These are phyloP conservation scores for Toxotes chatareus DNA, from an alignment of 2,113 vertebrate genomes.

Conservation along the genomic window DNA sequence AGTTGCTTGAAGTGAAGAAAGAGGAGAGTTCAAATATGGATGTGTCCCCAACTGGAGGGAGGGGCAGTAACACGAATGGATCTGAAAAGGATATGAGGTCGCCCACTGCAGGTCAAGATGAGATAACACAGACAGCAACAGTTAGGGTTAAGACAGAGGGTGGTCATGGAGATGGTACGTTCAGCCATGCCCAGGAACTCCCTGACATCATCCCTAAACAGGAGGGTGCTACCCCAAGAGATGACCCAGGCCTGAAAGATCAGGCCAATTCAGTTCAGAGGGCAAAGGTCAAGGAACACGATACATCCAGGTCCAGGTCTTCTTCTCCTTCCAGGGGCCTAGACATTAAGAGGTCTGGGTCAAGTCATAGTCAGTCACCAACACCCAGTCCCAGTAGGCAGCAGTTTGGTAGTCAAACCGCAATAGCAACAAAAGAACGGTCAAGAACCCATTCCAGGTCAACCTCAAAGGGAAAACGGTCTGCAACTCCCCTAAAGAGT, in stretches of 20 bases:
- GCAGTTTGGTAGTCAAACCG: constrained; percentile 34
- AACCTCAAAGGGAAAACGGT: constrained; percentile 61
- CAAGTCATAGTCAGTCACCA: constrained; percentile 73
- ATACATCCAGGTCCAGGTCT: constrained; percentile 76
- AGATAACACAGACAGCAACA: constrained; percentile 39
- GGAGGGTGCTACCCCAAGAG: constrained; percentile 76
- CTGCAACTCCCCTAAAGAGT: constrained; percentile 60
- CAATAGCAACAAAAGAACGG: constrained; percentile 37
- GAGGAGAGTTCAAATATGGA: constrained; percentile 55
- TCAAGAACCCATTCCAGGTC: constrained; percentile 66
- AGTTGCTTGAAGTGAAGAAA: constrained; percentile 53
- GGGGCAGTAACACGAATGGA: constrained; percentile 46
- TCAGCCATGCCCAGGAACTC: constrained; percentile 80
- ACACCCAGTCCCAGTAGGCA: constrained; percentile 58
- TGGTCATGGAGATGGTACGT: constrained; percentile 64
- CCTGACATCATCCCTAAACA: constrained; percentile 86
- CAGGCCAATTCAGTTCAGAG: constrained; percentile 76
- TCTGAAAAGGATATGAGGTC: constrained; percentile 52
- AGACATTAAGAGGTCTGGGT: constrained; percentile 65
- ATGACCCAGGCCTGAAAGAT: constrained; percentile 73
- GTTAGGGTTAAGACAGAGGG: constrained; percentile 54
- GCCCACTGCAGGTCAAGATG: constrained; percentile 50
- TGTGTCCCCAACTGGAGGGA: constrained; percentile 22
- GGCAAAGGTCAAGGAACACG: constrained; percentile 81
- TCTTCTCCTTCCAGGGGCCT: constrained; percentile 57